These are phyloP conservation scores for Lasius fuliginosus DNA, from an alignment of 2,888 invertebrate genomes.

Conservation along the genomic window DNA sequence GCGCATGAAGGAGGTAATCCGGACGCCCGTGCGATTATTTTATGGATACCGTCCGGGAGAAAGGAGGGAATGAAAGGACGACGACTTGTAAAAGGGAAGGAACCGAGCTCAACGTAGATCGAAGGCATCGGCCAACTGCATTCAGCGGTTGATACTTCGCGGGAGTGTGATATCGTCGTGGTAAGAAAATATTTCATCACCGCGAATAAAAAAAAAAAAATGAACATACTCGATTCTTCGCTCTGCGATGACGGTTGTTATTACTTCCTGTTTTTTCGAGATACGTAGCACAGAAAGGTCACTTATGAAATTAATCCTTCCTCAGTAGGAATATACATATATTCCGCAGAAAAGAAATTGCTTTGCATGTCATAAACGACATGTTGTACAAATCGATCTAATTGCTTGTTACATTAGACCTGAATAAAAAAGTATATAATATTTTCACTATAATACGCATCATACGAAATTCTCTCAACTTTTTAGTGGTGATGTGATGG, in stretches of 20 bases:
- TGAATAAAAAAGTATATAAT: constrained; percentile 35
- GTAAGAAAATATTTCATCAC: constrained; percentile 37
- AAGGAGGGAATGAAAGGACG: background rate
- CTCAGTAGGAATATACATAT: background rate
- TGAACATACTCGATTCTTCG: background rate
- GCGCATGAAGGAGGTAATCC: constrained; percentile 55
- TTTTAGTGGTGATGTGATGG: background rate
- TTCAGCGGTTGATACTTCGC: constrained; percentile 6
- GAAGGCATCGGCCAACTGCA: background rate
- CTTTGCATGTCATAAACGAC: constrained; percentile 43
- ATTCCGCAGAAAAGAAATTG: constrained; percentile 42
- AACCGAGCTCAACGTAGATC: background rate
- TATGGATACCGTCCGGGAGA: constrained; percentile 36
- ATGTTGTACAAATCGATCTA: constrained; percentile 44
- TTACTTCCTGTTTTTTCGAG: constrained; percentile 45
- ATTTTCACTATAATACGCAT: background rate
- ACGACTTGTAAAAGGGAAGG: constrained; percentile 43
- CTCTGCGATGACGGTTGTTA: constrained; percentile 31
- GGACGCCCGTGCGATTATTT: constrained; percentile 59
- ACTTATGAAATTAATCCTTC: constrained; percentile 45
- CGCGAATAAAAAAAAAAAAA: background rate
- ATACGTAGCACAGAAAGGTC: constrained; percentile 19
- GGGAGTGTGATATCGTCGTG: constrained; percentile 13
- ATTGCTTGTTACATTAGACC: constrained; percentile 32
- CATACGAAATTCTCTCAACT: constrained; percentile 13